A percentile compares a stretch with the other conserved stretches of the same genome.
Evolutionary conservation across 2,113 vertebrate species (phyloP).

Genomic region (Ictidomys tridecemlineatus): DNA sequence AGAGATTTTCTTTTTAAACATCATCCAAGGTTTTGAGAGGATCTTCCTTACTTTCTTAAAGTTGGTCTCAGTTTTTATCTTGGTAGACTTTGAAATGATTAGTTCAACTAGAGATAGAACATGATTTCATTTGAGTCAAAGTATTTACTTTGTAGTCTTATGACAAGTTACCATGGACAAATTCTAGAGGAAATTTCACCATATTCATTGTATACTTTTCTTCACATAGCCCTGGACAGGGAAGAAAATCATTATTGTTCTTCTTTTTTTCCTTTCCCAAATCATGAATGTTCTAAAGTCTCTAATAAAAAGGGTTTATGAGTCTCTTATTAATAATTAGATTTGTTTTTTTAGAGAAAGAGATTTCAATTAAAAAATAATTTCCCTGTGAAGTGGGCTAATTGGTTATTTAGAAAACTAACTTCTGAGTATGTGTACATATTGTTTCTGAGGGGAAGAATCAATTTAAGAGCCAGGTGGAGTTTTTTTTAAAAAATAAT

Average conservation of each 20-base stretch:
- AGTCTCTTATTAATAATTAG: neutral
- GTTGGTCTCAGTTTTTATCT: neutral
- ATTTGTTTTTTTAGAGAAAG: neutral
- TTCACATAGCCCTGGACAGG: neutral
- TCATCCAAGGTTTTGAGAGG: neutral
- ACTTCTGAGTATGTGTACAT: slow-evolving; percentile 18
- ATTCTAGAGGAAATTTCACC: slow-evolving; percentile 36
- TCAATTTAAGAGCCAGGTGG: slow-evolving; percentile 42
- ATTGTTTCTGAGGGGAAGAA: slow-evolving; percentile 34
- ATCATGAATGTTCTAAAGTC: neutral
- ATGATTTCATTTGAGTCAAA: slow-evolving; percentile 3
- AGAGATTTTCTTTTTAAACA: slow-evolving; percentile 44
- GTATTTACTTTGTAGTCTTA: neutral
- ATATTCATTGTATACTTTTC: slow-evolving; percentile 37
- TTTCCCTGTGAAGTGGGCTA: slow-evolving; percentile 44
- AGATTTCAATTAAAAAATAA: slow-evolving; percentile 55
- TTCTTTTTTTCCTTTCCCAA: neutral
- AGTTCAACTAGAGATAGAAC: neutral
- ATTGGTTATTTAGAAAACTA: slow-evolving; percentile 70
- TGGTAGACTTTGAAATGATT: slow-evolving; percentile 2
- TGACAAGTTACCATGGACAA: neutral
- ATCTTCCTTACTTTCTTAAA: neutral
- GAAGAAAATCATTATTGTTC: neutral
- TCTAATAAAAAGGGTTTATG: neutral
- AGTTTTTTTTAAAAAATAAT: neutral